Evolutionary conservation across 1,140 invertebrate species (phyloP).

Genomic region (Eubasilissa regina): DNA sequence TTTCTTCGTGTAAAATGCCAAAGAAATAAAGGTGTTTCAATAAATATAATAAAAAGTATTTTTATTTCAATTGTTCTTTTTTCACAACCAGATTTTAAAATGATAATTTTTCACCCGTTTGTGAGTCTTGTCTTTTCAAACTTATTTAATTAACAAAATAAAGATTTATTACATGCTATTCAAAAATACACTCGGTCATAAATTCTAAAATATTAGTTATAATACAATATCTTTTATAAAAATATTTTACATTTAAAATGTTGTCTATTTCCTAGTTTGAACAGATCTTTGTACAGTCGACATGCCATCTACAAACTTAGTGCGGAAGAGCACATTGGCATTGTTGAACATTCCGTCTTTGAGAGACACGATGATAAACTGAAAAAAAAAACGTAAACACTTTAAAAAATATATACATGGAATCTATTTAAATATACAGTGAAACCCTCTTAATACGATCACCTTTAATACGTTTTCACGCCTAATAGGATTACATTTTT

Average conservation of each 20-base stretch:
- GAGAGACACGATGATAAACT: slow-evolving; percentile 99
- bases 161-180: slow-evolving; percentile 16
- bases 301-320: slow-evolving; percentile 96
- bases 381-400: slow-evolving; percentile 63
- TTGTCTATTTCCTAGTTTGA: slow-evolving; percentile 45
- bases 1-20: slow-evolving; percentile 3
- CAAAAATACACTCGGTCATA: not conserved
- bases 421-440: too few relatives aligned
- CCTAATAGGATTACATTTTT: too few relatives aligned
- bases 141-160: slow-evolving; percentile 5
- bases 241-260: slow-evolving; percentile 9
- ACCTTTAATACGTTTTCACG: too few relatives aligned
- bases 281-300: slow-evolving; percentile 87
- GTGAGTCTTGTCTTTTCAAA: not conserved
- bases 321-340: slow-evolving; percentile 97
- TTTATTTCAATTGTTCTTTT: too few relatives aligned
- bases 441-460: too few relatives aligned
- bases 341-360: slow-evolving; percentile 99
- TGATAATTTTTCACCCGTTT: too few relatives aligned
- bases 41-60: not conserved
- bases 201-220: slow-evolving; percentile 25
- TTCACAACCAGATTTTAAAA: too few relatives aligned
- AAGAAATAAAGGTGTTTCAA: slow-evolving; percentile 14
- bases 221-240: slow-evolving; percentile 9
- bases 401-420: not conserved